phyloP scores from a whole-genome alignment of 1,140 invertebrate species.

The Subanguina moxae region DNA sequence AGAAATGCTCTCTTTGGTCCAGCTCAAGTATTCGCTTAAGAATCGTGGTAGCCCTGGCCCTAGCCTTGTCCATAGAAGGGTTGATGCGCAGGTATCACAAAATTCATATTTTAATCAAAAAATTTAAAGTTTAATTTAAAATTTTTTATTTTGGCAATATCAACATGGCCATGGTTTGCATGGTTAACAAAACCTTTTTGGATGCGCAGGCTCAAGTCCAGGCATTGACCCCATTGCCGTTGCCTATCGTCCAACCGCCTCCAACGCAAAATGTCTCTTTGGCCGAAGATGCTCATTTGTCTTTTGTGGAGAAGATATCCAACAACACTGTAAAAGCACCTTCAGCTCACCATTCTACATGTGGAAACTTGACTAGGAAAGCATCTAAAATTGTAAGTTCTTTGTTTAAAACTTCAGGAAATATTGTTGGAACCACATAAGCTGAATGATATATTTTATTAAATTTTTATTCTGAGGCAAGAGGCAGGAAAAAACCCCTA shows the following conservation, averaged over 20 bases:
- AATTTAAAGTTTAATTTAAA: too few species aligned
- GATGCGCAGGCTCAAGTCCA: neutral
- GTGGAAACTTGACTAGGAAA: too few species aligned
- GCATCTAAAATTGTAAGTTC: neutral
- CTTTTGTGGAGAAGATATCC: too few species aligned
- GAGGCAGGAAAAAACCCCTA: too few species aligned
- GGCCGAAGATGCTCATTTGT: neutral
- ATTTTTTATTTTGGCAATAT: neutral
- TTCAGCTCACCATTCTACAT: too few species aligned
- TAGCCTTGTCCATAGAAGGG: conserved; percentile 57
- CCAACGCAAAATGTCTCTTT: neutral
- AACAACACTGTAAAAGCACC: too few species aligned
- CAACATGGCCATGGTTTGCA: conserved; percentile 46
- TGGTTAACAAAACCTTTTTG: conserved; percentile 49
- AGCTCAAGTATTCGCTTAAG: conserved; percentile 40
- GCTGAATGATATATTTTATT: too few species aligned
- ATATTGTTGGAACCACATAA: neutral
- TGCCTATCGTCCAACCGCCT: neutral
- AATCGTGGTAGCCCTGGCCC: conserved; percentile 49
- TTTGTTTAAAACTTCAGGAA: neutral
- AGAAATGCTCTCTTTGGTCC: conserved; percentile 45
- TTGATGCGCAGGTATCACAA: conserved; percentile 44
- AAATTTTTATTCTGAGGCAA: too few species aligned
- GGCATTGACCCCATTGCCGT: neutral
- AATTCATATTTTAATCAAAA: neutral